These are phyloP conservation scores for Eublepharis macularius DNA, from an alignment of 2,113 vertebrate genomes.

Conservation along the genomic window DNA sequence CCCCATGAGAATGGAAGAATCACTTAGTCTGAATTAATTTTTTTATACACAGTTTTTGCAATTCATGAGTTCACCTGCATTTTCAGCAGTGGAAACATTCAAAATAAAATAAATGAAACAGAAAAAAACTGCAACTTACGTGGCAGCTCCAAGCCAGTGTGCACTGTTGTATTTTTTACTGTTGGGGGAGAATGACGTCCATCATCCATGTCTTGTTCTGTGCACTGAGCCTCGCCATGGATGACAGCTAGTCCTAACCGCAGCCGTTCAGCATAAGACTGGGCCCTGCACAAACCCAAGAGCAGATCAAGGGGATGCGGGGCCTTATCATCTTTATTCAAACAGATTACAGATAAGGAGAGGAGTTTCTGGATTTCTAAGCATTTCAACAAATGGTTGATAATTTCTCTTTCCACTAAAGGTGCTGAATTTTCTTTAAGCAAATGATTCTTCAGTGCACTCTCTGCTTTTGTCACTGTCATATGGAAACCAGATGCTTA, in stretches of 20 bases:
- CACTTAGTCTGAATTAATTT: not conserved
- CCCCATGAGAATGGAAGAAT: not conserved
- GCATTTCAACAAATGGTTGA: not conserved
- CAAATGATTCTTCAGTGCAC: not conserved
- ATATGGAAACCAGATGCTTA: not conserved
- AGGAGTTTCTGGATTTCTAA: not conserved
- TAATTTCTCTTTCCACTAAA: not conserved
- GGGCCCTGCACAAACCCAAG: slow-evolving; percentile 79
- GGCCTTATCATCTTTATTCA: not conserved
- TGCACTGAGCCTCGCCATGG: slow-evolving; percentile 94
- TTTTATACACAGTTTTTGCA: not conserved
- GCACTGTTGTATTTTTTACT: slow-evolving; percentile 90
- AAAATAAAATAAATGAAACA: slow-evolving; percentile 13
- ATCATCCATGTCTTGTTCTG: slow-evolving; percentile 96
- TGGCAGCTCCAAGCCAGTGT: slow-evolving; percentile 91
- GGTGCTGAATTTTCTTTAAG: not conserved
- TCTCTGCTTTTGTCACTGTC: not conserved
- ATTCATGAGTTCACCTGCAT: not conserved
- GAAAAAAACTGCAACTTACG: slow-evolving; percentile 77
- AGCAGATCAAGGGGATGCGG: not conserved
- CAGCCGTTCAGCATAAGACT: slow-evolving; percentile 93
- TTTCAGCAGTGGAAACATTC: too few relatives aligned
- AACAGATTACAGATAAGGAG: not conserved
- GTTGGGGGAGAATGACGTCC: slow-evolving; percentile 94
- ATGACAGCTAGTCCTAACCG: slow-evolving; percentile 95